Conservation (phyloP, 2,113 vertebrate genomes). For the Aptenodytes forsteri region DNA sequence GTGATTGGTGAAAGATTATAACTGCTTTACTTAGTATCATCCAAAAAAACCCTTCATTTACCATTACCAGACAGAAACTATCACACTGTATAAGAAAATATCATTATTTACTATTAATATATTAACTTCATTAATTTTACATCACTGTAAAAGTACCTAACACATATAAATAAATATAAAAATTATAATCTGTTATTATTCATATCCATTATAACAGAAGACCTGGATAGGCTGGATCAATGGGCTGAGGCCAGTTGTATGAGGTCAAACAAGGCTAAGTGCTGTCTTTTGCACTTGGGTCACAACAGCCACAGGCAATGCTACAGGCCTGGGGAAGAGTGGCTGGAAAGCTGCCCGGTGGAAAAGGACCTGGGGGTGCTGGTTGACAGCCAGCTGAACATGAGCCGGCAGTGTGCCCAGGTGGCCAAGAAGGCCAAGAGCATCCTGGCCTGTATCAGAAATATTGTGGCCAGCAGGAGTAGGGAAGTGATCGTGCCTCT, state of each 20-base stretch:
- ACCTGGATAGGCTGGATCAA: accelerated
- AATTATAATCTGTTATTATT: background rate
- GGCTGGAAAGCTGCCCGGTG: background rate
- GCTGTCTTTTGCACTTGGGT: accelerated
- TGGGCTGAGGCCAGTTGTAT: background rate
- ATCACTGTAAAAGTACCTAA: background rate
- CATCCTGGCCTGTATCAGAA: background rate
- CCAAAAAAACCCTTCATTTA: background rate
- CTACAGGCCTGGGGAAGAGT: too few species aligned
- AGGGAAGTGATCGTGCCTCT: background rate
- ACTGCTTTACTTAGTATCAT: background rate
- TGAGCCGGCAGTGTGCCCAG: background rate
- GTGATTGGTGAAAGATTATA: background rate
- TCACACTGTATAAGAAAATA: background rate
- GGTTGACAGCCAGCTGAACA: accelerated
- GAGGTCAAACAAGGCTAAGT: background rate
- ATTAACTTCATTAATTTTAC: background rate
- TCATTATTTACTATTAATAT: background rate
- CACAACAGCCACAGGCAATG: accelerated
- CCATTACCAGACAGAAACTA: background rate
- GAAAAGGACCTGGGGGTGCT: background rate
- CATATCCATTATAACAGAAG: background rate
- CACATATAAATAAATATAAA: background rate
- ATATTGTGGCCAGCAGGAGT: background rate
- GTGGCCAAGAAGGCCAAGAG: background rate